Conservation (phyloP, 2,888 invertebrate species). For the Phymatocera aterrima region DNA sequence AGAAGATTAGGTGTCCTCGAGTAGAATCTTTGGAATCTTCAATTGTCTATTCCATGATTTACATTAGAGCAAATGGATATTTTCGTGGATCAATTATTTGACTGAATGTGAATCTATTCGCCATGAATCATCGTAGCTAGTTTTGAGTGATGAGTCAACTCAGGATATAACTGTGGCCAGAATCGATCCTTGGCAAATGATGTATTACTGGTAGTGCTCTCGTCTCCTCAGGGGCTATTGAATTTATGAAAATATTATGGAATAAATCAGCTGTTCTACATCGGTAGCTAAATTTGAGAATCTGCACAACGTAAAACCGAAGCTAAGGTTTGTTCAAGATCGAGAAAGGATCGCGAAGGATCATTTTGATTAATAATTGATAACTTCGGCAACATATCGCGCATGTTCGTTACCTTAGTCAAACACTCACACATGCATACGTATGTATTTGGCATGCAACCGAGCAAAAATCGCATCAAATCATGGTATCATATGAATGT, state of each 20-base stretch:
- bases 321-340: neutral
- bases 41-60: too few species aligned
- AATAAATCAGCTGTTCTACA: too few species aligned
- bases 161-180: neutral
- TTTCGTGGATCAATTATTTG: too few species aligned
- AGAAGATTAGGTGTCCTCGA: too few species aligned
- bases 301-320: too few species aligned
- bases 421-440: too few species aligned
- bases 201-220: neutral
- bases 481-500: neutral
- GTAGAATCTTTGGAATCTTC: too few species aligned
- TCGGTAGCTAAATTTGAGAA: too few species aligned
- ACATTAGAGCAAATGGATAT: too few species aligned
- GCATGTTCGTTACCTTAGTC: too few species aligned
- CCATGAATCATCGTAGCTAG: neutral
- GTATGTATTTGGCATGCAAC: too few species aligned
- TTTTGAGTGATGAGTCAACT: neutral
- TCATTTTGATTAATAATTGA: neutral
- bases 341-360: neutral
- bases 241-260: neutral
- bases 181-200: neutral
- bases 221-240: neutral
- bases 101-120: neutral
- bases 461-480: neutral
- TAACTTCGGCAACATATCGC: neutral